phyloP scores from a whole-genome alignment of 2,888 invertebrate genomes.

The Tuberolachnus salignus region DNA sequence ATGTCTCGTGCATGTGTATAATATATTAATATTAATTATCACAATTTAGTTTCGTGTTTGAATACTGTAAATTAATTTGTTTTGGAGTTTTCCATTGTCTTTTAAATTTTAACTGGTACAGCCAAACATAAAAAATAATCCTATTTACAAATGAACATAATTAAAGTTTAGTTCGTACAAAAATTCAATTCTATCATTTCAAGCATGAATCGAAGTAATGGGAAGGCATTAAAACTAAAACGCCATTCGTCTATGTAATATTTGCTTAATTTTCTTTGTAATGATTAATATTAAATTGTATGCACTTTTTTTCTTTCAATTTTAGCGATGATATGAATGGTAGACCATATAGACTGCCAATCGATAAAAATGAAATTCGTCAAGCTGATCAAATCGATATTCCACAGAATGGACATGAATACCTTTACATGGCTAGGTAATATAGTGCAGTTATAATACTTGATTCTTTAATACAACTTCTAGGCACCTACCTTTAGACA shows the following conservation, averaged over 20 bases:
- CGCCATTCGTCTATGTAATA: conserved; percentile 52
- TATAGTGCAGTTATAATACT: background rate
- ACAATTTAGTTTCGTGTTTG: no score
- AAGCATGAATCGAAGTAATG: conserved; percentile 39
- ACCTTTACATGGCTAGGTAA: conserved; percentile 52
- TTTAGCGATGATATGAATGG: conserved; percentile 41
- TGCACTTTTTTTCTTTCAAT: conserved; percentile 14
- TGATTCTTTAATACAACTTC: background rate
- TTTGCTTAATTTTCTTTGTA: background rate
- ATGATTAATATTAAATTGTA: background rate
- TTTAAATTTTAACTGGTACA: no score
- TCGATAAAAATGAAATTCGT: conserved; percentile 48
- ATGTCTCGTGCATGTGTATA: no score
- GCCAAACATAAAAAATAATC: background rate
- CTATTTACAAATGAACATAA: no score
- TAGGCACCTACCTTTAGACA: background rate
- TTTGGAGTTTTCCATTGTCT: no score
- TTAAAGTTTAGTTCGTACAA: background rate
- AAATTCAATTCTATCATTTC: no score
- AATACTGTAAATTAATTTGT: no score
- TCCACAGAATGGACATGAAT: conserved; percentile 52
- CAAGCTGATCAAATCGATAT: conserved; percentile 24
- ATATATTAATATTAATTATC: no score
- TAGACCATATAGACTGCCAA: conserved; percentile 49
- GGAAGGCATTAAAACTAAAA: conserved; percentile 44